phyloP scores from a whole-genome alignment of 2,888 invertebrate species.

The Cepaea hortensis region DNA sequence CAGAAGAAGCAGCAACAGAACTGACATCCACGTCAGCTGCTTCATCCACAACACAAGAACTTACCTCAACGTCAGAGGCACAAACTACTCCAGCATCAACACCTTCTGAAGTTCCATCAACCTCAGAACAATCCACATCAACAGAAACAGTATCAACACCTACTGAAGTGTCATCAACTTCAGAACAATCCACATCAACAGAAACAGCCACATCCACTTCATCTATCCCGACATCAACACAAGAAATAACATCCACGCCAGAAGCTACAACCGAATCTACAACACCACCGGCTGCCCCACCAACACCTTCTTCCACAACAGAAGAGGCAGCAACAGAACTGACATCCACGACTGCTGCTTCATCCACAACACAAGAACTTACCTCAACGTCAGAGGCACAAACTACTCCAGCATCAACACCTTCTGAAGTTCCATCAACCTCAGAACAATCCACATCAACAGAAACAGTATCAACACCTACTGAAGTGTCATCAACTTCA shows the following conservation, averaged over 20 bases:
- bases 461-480: background rate
- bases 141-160: too few species aligned
- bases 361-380: background rate
- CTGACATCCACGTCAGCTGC: too few species aligned
- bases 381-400: too few species aligned
- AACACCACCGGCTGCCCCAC: background rate
- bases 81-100: too few species aligned
- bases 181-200: too few species aligned
- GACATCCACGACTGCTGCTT: background rate
- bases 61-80: too few species aligned
- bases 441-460: background rate
- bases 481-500: background rate
- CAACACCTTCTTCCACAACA: slow-evolving; percentile 14
- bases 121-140: too few species aligned
- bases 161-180: too few species aligned
- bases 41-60: too few species aligned
- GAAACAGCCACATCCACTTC: too few species aligned
- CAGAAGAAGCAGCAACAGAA: too few species aligned
- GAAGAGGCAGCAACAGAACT: background rate
- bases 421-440: background rate
- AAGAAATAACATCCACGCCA: background rate
- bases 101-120: too few species aligned
- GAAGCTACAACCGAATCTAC: background rate
- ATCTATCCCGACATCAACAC: background rate
- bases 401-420: background rate